These are phyloP conservation scores for Adelphocoris suturalis DNA, from an alignment of 2,888 invertebrate genomes.

Conservation along the genomic window DNA sequence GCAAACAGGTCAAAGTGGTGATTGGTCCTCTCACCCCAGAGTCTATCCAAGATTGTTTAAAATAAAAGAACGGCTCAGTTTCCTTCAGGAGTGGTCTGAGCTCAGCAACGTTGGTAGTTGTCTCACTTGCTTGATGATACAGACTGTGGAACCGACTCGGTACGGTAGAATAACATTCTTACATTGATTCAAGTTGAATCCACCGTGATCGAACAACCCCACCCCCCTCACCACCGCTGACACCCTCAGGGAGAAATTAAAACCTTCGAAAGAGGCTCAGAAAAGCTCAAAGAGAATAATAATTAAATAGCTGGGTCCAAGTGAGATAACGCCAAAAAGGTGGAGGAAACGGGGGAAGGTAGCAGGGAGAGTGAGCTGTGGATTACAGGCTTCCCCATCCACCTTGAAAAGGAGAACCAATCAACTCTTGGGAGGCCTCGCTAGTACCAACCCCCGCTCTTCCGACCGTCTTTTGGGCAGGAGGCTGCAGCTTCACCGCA, in stretches of 20 bases:
- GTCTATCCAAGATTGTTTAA: too few species aligned
- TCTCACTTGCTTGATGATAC: too few species aligned
- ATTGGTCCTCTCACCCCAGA: too few species aligned
- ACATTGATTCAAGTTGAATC: not conserved
- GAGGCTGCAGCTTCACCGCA: not conserved
- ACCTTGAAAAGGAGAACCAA: slow-evolving; percentile 23
- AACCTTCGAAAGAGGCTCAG: not conserved
- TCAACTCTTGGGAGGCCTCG: not conserved
- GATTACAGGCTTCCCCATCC: slow-evolving; percentile 12
- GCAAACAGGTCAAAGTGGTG: too few species aligned
- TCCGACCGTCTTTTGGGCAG: not conserved
- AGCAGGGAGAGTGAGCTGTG: not conserved
- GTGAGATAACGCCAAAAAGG: slow-evolving; percentile 22
- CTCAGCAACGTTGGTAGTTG: too few species aligned
- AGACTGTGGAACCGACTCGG: too few species aligned
- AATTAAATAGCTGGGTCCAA: slow-evolving; percentile 25
- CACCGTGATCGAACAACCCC: not conserved
- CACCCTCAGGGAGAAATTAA: not conserved
- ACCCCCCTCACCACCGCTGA: too few species aligned
- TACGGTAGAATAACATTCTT: too few species aligned
- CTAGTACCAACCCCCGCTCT: not conserved
- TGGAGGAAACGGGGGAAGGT: not conserved
- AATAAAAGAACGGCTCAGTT: too few species aligned
- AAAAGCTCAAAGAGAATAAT: slow-evolving; percentile 39
- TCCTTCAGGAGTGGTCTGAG: too few species aligned